Percentiles rank a stretch among this genome's conserved stretches.
These are phyloP conservation scores for Apodemus speciosus DNA, from an alignment of 2,113 vertebrate species.

Conservation along the genomic window DNA sequence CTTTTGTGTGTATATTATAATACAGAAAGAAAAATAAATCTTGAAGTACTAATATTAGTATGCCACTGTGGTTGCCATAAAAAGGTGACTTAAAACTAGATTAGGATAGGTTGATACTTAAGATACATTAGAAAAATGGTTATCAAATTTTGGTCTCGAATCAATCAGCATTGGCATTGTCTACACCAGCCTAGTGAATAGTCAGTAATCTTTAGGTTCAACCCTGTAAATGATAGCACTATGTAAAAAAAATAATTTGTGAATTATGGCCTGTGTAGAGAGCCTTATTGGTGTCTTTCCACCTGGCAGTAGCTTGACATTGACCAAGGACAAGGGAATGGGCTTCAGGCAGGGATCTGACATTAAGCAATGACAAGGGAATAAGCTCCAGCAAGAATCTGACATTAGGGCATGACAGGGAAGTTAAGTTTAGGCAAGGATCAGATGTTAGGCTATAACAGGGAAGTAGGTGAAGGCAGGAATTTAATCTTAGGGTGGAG, in stretches of 20 bases:
- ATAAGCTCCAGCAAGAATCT: no score
- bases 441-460: no score
- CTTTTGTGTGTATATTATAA: background rate
- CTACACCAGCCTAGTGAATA: background rate
- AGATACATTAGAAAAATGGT: background rate
- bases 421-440: no score
- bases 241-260: background rate
- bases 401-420: no score
- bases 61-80: background rate
- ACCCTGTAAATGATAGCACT: background rate
- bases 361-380: no score
- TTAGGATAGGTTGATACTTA: background rate
- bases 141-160: background rate
- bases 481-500: no score
- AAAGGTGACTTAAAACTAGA: background rate
- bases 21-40: background rate
- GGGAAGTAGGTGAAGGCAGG: no score
- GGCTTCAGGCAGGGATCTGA: no score
- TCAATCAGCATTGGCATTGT: background rate
- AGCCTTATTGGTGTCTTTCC: no score
- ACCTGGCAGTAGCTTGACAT: no score
- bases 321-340: no score
- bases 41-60: background rate
- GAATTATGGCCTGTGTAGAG: background rate
- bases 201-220: background rate